Base-by-base conservation (phyloP, 2,113 vertebrate genomes). In the Corydoras maculifer region DNA sequence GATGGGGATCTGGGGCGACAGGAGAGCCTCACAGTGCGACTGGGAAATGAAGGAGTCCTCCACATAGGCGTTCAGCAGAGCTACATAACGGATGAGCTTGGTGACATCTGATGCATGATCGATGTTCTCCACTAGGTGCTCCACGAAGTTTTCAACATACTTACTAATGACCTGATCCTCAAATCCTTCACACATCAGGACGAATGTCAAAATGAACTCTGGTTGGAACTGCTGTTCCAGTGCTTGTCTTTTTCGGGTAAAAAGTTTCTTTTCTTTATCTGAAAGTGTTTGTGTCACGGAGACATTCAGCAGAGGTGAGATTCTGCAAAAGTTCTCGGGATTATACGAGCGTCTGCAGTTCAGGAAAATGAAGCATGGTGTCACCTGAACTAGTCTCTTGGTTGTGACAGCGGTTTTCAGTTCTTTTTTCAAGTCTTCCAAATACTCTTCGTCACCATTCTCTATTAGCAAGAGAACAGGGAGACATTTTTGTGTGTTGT, bases 21-120 rank as follows among this genome's bases (percentile, higher is more conserved):
- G 80, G n/a, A 92, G 81, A 59, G 85, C 86, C 79, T 93, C 89
- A 65, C 92, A 93, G 30, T 93, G 92, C n/a, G 93, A 93, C 31
- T 88, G 59, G 58, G 91, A 92, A 13, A 94, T 70, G 5, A 88
- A 91, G 0, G 92, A 94, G 69, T 90, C 88, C 2, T 87, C 89
- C n/a, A 94, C 88, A 0, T 93, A 88, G 1, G 85, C 88, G 77
- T 92, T 94, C 9, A 94, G 87, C 67, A 94, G 75, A 63, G 92
- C 87, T 25, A 93, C 86, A 1, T 90, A 93, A 0, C 8, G 68
- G 72, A 92, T 90, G 67, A 93, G 59, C 5, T 61, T 73, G 0
- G 89, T 91, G 8, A 80, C 88, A 4, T 62, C 53, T 29, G 88
- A 83, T 0, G 71, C n/a, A 0, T 0, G 84, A 15, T 92, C 73